A percentile compares a stretch with the other conserved stretches of the same genome.
These are phyloP conservation scores for Brachirus orientalis DNA, from an alignment of 2,113 vertebrate species.

Conservation along the genomic window DNA sequence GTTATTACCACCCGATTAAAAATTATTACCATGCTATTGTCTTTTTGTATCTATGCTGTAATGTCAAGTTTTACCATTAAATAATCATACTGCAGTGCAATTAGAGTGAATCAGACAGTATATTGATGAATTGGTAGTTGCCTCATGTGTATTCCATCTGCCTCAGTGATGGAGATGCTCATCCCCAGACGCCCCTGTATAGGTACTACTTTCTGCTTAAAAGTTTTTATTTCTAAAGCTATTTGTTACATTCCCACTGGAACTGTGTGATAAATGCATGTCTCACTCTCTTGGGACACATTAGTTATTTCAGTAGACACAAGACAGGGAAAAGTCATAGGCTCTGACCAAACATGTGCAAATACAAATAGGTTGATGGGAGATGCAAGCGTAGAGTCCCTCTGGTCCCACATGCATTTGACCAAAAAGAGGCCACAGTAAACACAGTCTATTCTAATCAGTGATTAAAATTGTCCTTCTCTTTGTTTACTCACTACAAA, in stretches of 20 bases:
- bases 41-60: no score
- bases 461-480: slow-evolving; percentile 1
- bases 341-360: slow-evolving; percentile 6
- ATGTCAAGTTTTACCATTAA: no score
- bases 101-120: no score
- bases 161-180: slow-evolving; percentile 2
- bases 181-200: neutral
- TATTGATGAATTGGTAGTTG: neutral
- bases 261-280: slow-evolving; percentile 11
- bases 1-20: no score
- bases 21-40: no score
- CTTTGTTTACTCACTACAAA: slow-evolving; percentile 1
- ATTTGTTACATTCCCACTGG: neutral
- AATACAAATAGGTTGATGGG: slow-evolving; percentile 9
- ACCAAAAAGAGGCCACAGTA: neutral
- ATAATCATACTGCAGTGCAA: no score
- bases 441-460: neutral
- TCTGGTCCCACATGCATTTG: neutral
- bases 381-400: neutral
- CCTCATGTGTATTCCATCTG: neutral
- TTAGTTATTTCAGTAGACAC: neutral
- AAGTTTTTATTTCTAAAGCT: neutral
- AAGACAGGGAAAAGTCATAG: slow-evolving; percentile 1
- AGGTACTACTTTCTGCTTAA: neutral
- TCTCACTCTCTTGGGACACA: slow-evolving; percentile 9